Evolutionary conservation across 2,113 vertebrate genomes (phyloP).

Genomic region (Barbus barbus): DNA sequence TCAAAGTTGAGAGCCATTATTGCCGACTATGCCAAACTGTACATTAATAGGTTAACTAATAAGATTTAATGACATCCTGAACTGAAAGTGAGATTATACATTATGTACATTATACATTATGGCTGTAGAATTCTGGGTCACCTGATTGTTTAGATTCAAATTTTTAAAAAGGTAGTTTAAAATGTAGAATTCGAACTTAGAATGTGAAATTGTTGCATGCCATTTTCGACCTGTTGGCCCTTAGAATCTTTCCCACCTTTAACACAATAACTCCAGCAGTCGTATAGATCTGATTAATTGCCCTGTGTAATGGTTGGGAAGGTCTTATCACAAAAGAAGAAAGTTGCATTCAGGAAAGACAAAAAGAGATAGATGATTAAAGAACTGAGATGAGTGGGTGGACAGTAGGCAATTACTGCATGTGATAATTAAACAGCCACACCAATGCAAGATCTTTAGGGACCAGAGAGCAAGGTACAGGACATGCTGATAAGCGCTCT

Average conservation of each 20-base stretch:
- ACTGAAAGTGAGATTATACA: background rate
- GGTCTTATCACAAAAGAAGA: constrained; percentile 11
- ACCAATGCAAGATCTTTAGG: constrained; percentile 47
- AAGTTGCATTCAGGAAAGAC: background rate
- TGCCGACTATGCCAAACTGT: background rate
- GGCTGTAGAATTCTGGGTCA: background rate
- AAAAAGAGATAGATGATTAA: constrained; percentile 30
- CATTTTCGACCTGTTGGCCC: too few species aligned
- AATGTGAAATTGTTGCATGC: too few species aligned
- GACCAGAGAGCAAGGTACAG: constrained; percentile 71
- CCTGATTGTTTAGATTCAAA: background rate
- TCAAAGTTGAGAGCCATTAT: background rate
- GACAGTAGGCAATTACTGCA: constrained; percentile 46
- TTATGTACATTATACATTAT: background rate
- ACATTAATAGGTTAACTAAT: background rate
- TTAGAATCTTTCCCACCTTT: background rate
- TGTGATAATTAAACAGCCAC: constrained; percentile 49
- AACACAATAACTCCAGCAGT: background rate
- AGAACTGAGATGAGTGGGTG: constrained; percentile 32
- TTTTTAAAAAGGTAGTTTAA: background rate
- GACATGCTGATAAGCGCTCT: constrained; percentile 66
- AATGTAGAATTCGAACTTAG: background rate
- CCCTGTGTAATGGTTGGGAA: background rate
- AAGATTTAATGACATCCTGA: background rate
- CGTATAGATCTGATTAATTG: background rate